Conservation (phyloP, 2,888 invertebrate genomes). For the Andrena fulva region DNA sequence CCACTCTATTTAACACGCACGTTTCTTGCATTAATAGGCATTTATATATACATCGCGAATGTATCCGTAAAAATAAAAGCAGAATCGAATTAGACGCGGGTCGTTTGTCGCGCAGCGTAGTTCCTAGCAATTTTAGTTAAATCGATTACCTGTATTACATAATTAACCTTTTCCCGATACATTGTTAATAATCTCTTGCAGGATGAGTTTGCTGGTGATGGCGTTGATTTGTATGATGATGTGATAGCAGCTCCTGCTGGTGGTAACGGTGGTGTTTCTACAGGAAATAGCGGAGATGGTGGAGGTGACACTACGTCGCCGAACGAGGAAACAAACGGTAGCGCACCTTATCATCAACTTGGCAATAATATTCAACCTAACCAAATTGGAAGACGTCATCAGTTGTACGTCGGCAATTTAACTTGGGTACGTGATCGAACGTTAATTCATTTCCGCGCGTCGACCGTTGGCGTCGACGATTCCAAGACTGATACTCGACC, state of each 20-base stretch:
- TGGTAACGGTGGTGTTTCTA: constrained; percentile 82
- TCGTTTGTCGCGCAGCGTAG: no score
- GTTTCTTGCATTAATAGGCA: no score
- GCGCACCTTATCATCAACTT: constrained; percentile 89
- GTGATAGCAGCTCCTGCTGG: constrained; percentile 93
- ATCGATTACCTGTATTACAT: neutral
- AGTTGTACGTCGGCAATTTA: constrained; percentile 98
- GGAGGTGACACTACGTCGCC: constrained; percentile 88
- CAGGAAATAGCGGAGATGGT: constrained; percentile 81
- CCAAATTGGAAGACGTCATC: constrained; percentile 91
- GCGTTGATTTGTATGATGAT: constrained; percentile 97
- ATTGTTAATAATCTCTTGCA: constrained; percentile 79
- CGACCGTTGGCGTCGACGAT: neutral
- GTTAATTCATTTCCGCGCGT: neutral
- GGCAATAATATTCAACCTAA: constrained; percentile 90
- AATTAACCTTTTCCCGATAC: neutral
- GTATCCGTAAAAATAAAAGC: no score
- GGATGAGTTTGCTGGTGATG: constrained; percentile 94
- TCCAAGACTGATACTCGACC: neutral
- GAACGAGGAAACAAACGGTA: constrained; percentile 90
- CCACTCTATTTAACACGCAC: no score
- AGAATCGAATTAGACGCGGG: no score
- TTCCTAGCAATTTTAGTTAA: no score
- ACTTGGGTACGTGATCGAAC: constrained; percentile 92
- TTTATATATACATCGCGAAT: no score